Conservation (phyloP, 1,140 invertebrate genomes). For the Polypedilum vanderplanki region DNA sequence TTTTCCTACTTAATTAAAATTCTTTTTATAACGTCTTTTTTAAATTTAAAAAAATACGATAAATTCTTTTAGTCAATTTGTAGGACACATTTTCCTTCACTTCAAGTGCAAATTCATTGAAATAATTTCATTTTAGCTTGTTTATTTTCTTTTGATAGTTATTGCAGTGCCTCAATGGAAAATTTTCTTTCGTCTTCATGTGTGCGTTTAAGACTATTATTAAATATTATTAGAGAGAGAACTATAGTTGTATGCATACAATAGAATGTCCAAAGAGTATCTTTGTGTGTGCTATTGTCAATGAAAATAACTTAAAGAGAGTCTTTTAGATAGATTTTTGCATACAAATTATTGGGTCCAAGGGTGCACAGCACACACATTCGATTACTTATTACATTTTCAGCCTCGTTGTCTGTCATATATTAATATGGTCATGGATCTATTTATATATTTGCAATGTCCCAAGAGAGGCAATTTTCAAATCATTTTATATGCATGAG, state of each 20-base stretch:
- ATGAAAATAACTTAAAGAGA: conserved; percentile 5
- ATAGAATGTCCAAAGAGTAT: neutral
- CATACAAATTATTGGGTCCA: conserved; percentile 24
- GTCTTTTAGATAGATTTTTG: neutral
- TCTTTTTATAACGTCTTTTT: no score
- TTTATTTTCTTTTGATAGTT: neutral
- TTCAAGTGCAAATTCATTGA: neutral
- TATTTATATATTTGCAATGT: neutral
- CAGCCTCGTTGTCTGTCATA: conserved; percentile 9
- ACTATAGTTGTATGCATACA: neutral
- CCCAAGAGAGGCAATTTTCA: neutral
- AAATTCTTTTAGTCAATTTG: no score
- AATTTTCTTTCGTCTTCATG: neutral
- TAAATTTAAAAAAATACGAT: no score
- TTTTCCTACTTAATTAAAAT: no score
- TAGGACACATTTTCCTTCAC: neutral
- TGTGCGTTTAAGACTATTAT: conserved; percentile 16
- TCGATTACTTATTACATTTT: neutral
- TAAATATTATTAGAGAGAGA: no score
- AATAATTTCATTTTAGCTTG: neutral
- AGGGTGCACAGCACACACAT: neutral
- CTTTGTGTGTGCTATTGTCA: neutral
- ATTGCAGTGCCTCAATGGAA: neutral
- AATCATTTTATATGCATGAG: neutral
- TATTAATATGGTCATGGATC: conserved; percentile 21